Base-by-base conservation (phyloP, 2,113 vertebrate species). In the Lycocorax pyrrhopterus region DNA sequence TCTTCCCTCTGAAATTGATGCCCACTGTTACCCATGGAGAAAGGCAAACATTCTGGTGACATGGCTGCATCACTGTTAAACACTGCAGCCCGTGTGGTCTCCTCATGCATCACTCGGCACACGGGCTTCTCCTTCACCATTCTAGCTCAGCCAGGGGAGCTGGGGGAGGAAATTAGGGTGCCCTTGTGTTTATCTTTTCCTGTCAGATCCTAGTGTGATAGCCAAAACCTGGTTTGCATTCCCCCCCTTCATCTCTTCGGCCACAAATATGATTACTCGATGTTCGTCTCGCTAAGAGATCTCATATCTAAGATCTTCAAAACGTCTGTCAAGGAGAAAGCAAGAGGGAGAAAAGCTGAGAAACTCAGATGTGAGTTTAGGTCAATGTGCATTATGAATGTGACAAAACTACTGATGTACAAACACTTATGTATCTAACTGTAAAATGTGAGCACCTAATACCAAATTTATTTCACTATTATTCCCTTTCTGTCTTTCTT, bases 251-350 rank as follows among this genome's bases (percentile, higher is more conserved):
- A 51, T 84, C 52, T 86, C 59, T 62, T 76, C 68, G 67, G 79
- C 33, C 53, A 25, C 68, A 73, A 80, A 55, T 84, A 68, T 51
- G 87, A 87, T 94, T 71, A 71, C 60, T 59, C 63, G 52, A 56
- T 75, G 47, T 77, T 66, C 0, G 0, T 56, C 82, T 92, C 13
- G 0, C 87, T 85, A 29, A 66, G 78, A 86, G 43, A 74, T 83
- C 85, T 93, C 27, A 3, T 66, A 67, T 85, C 59, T 86, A 53
- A 85, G 66, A 84, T 71, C 87, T 94, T 96, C 68, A 86, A 80
- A 93, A 92, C 44, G 43, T 74, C 82, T 96, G 83, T 93, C 92
- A 88, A 83, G 35, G 76, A 83, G 90, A 87, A 82, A 91, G 59
- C 62, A 94, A 27, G 7, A 35, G 10, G 30, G 39, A 90, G 22